Conservation (phyloP, 1,140 invertebrate species). For the Triops cancriformis region DNA sequence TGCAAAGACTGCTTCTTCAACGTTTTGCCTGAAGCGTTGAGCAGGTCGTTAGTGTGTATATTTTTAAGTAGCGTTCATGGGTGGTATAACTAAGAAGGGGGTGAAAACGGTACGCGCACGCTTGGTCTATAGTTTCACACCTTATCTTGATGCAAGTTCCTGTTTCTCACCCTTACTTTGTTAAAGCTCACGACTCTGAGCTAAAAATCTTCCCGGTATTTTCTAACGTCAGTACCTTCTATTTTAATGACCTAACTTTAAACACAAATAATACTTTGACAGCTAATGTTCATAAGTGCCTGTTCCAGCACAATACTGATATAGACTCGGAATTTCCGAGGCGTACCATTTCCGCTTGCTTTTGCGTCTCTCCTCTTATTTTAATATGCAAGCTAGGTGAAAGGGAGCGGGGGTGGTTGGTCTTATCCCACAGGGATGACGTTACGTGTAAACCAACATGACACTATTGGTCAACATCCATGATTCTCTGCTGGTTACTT, state of each 20-base stretch:
- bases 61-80: constrained; percentile 1
- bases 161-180: background rate
- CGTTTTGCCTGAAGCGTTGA: background rate
- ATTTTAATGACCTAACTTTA: too few species aligned
- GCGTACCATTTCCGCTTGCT: background rate
- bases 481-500: background rate
- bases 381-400: background rate
- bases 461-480: background rate
- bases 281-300: too few species aligned
- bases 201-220: background rate
- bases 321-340: background rate
- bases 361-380: background rate
- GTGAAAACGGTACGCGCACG: background rate
- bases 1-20: background rate
- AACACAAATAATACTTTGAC: too few species aligned
- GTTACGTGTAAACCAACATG: background rate
- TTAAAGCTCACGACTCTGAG: background rate
- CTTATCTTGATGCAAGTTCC: background rate
- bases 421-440: background rate
- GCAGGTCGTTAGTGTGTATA: background rate
- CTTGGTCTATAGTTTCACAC: background rate
- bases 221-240: too few species aligned
- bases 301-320: too few species aligned
- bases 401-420: background rate
- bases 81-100: background rate